Conservation (phyloP, 1,140 invertebrate genomes). For the Ectropis grisescens region DNA sequence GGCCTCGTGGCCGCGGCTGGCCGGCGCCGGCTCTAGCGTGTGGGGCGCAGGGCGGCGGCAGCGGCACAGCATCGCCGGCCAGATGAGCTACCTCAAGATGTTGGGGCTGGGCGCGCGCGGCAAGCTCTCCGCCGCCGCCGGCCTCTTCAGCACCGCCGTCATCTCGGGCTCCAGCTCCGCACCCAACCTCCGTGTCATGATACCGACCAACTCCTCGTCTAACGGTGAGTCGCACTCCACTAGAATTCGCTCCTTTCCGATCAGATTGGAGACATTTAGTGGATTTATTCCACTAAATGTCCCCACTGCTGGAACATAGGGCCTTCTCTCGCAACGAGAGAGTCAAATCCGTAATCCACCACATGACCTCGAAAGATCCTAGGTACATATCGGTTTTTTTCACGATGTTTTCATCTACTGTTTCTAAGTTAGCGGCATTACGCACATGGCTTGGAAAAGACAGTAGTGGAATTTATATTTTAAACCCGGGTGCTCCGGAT, state of each 20-base stretch:
- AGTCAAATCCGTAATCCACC: too few relatives aligned
- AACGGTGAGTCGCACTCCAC: conserved; percentile 83
- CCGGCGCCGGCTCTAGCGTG: conserved; percentile 57
- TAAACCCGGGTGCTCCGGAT: not conserved
- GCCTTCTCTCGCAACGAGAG: too few relatives aligned
- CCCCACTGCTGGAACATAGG: too few relatives aligned
- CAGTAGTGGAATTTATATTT: too few relatives aligned
- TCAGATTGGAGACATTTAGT: not conserved
- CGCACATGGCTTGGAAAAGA: too few relatives aligned
- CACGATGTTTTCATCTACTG: too few relatives aligned
- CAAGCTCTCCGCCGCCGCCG: conserved; percentile 79
- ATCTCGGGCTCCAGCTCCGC: conserved; percentile 93
- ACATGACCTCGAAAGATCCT: too few relatives aligned
- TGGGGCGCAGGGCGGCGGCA: conserved; percentile 81
- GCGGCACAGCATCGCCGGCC: conserved; percentile 93
- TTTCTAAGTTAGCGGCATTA: too few relatives aligned
- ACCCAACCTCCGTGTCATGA: conserved; percentile 90
- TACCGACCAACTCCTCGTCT: conserved; percentile 77
- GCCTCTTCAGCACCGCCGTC: conserved; percentile 93
- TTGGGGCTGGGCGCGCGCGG: conserved; percentile 79
- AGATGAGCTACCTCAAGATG: conserved; percentile 93
- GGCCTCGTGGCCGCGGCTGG: conserved; percentile 22
- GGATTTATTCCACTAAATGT: not conserved
- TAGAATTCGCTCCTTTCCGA: too few relatives aligned
- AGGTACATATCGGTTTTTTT: too few relatives aligned